Conservation (phyloP, 2,888 invertebrate genomes). For the Eulithis testata region DNA sequence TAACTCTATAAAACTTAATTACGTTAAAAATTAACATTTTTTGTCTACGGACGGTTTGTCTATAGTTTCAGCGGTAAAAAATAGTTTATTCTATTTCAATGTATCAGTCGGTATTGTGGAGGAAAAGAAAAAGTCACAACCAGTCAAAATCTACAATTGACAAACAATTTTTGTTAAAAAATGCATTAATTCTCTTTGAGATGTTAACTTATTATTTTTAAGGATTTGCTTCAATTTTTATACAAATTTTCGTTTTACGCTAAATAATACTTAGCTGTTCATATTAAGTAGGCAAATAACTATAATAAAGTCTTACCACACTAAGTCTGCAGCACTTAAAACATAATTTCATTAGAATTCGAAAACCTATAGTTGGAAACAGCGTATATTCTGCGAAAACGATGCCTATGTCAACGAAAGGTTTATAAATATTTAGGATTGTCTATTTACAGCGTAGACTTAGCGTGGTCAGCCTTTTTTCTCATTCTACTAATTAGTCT, state of each 20-base stretch:
- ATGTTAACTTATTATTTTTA: slow-evolving; percentile 23
- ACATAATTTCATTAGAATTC: too few relatives aligned
- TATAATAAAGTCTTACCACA: too few relatives aligned
- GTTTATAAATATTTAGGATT: too few relatives aligned
- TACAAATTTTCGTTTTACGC: background rate
- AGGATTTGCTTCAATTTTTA: slow-evolving; percentile 27
- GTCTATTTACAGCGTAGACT: too few relatives aligned
- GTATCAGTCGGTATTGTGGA: slow-evolving; percentile 42
- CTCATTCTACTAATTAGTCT: too few relatives aligned
- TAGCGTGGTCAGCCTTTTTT: too few relatives aligned
- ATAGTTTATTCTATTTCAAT: slow-evolving; percentile 71
- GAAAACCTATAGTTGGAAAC: too few relatives aligned
- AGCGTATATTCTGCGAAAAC: too few relatives aligned
- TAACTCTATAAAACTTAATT: slow-evolving; percentile 43
- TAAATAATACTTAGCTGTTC: too few relatives aligned
- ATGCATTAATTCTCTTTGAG: slow-evolving; percentile 48
- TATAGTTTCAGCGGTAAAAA: slow-evolving; percentile 69
- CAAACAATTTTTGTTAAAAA: slow-evolving; percentile 40
- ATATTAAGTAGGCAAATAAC: too few relatives aligned
- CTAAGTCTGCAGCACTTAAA: too few relatives aligned
- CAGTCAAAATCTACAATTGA: slow-evolving; percentile 53
- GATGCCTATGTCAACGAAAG: too few relatives aligned
- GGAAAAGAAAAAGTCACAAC: slow-evolving; percentile 52
- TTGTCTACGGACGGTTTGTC: slow-evolving; percentile 80
- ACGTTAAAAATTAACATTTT: slow-evolving; percentile 76